Evolutionary conservation across 2,888 invertebrate genomes (phyloP).

Genomic region (Venusia cambrica): DNA sequence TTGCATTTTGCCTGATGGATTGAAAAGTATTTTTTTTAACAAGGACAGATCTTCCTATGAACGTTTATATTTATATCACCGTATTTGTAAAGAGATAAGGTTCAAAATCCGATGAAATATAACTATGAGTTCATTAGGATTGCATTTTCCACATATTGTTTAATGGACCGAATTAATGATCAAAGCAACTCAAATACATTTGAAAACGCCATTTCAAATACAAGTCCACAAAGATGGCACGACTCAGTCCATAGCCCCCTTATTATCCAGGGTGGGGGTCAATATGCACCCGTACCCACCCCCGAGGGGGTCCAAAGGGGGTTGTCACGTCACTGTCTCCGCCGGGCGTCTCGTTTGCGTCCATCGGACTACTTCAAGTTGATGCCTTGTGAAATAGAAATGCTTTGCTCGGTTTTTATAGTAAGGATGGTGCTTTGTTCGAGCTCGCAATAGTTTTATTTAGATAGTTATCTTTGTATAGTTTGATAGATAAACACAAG

Average conservation of each 20-base stretch:
- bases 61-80: no score
- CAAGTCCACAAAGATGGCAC: conserved; percentile 61
- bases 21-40: no score
- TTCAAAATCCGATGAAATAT: no score
- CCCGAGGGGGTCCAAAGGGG: conserved; percentile 32
- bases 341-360: conserved; percentile 71
- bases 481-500: not conserved
- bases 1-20: no score
- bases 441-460: conserved; percentile 6
- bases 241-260: conserved; percentile 65
- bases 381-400: conserved; percentile 60
- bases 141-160: conserved; percentile 10
- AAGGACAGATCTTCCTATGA: no score
- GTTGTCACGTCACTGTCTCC: conserved; percentile 77
- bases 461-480: not conserved
- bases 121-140: no score
- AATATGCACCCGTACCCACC: conserved; percentile 48
- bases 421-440: conserved; percentile 11
- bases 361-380: conserved; percentile 64
- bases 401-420: conserved; percentile 31
- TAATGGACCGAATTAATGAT: conserved; percentile 15
- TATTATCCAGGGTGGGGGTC: conserved; percentile 67
- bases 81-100: no score
- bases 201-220: conserved; percentile 32
- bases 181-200: conserved; percentile 21